Evolutionary conservation across 37 sponge, comb jelly and placozoan genomes (phyloP), one percentile per base, ranked within the genome.

Genomic region (Crambe crambe): DNA sequence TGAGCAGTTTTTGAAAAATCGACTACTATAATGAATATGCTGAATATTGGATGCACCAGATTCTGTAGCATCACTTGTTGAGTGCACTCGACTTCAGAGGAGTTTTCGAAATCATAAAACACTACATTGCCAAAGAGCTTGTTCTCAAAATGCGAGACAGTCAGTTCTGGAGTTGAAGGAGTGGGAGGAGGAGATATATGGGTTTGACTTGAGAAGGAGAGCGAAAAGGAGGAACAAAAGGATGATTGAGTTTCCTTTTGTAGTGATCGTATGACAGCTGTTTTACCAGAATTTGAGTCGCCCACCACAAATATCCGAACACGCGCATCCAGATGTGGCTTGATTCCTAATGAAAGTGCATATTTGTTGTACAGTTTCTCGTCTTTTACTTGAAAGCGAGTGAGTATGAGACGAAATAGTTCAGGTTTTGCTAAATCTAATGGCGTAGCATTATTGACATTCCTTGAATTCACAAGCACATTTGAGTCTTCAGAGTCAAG

Each of bases 181-280:
- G 71, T 26, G 38, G 37, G 35, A 40, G n/a, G 42, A 22, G 30
- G 71, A 1, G 71, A 70, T n/a, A n/a, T n/a, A n/a, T n/a, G n/a
- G n/a, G n/a, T n/a, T 17, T 65, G 66, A 8, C 2, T 3, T 32
- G 66, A 65, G 34, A 65, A 65, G 17, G 66, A 65, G 12, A 65
- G 66, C 3, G 66, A 65, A 31, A 65, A 65, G 38, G 43, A 70
- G 23, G 71, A 70, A 70, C n/a, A 35, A 23, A 70, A 40, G 6
- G 30, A 62, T 70, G 71, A 42, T 67, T 20, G 18, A 40, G 21
- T 42, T 40, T 70, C 71, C 38, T 42, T 70, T 25, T 41, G 42
- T 40, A 70, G 42, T 3, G 71, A 40, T 18, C 36, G 42, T 18
- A 70, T 70, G 1, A 70, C 20, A 40, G 71, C 39, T 1, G 42